phyloP scores from a whole-genome alignment of 2,113 vertebrate genomes.

The Thunnus maccoyii region DNA sequence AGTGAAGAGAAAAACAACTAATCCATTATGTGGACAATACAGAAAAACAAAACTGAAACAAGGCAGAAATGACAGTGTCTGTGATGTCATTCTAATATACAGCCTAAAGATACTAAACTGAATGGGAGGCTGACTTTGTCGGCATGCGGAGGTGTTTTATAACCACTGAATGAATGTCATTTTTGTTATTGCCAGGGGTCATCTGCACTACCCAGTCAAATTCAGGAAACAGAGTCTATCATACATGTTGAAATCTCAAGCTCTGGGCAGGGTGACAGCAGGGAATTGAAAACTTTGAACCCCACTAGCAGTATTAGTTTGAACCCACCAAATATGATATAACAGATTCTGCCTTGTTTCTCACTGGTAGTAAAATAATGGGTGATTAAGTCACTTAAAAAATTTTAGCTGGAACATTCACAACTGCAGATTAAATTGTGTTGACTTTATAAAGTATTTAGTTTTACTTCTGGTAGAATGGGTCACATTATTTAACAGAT shows the following conservation, averaged over 20 bases:
- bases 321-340: constrained; percentile 1
- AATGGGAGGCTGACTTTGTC: constrained; percentile 27
- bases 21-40: constrained; percentile 11
- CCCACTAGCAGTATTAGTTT: neutral
- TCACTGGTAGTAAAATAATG: constrained; percentile 10
- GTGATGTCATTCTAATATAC: constrained; percentile 35
- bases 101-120: constrained; percentile 1
- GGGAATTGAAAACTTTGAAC: neutral
- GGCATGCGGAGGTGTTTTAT: neutral
- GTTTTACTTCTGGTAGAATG: constrained; percentile 26
- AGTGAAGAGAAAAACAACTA: neutral
- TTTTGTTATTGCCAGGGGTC: constrained; percentile 37
- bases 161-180: constrained; percentile 8
- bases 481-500: constrained; percentile 57
- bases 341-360: constrained; percentile 18
- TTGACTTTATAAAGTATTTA: neutral
- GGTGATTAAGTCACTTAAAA: constrained; percentile 15
- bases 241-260: constrained; percentile 17
- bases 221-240: constrained; percentile 32
- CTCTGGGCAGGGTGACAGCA: constrained; percentile 5
- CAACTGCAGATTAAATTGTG: neutral
- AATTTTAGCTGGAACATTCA: constrained; percentile 13
- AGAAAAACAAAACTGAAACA: constrained; percentile 24
- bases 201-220: constrained; percentile 15
- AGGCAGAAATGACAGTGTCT: constrained; percentile 22